A percentile compares a stretch with the other conserved stretches of the same genome.
Evolutionary conservation across 64 coral and sea anemone genomes (phyloP).

Genomic region (Orbicella faveolata): DNA sequence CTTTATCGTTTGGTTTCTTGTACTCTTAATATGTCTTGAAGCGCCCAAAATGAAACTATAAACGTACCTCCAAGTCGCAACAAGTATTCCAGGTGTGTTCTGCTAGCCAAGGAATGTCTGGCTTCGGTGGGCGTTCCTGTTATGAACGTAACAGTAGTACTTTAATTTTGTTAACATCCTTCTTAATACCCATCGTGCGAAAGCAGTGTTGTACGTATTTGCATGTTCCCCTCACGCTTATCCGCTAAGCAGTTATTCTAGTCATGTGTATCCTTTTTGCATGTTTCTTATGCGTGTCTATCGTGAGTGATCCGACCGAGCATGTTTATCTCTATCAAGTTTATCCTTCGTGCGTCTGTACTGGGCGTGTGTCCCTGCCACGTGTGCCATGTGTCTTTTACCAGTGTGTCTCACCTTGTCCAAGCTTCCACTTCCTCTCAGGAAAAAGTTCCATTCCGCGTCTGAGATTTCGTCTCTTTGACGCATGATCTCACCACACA

Average conservation of each 20-base stretch:
- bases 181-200: neutral
- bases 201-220: too few species aligned
- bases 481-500: conserved; percentile 96
- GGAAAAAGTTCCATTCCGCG: conserved; percentile 94
- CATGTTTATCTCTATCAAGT: too few species aligned
- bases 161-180: neutral
- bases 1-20: too few species aligned
- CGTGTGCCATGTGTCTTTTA: neutral
- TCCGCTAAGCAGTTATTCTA: neutral
- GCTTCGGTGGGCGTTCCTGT: conserved; percentile 90
- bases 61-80: conserved; percentile 85
- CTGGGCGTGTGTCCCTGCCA: too few species aligned
- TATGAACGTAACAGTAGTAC: neutral
- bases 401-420: conserved; percentile 63
- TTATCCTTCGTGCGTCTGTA: too few species aligned
- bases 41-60: neutral
- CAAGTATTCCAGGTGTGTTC: conserved; percentile 92
- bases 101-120: conserved; percentile 77
- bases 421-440: conserved; percentile 84
- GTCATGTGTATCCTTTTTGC: neutral
- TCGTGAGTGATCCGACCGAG: too few species aligned
- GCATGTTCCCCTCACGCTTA: too few species aligned
- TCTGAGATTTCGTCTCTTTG: conserved; percentile 80
- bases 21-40: too few species aligned
- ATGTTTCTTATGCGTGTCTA: neutral